phyloP scores from a whole-genome alignment of 2,888 invertebrate species.

The Eupithecia abbreviata region DNA sequence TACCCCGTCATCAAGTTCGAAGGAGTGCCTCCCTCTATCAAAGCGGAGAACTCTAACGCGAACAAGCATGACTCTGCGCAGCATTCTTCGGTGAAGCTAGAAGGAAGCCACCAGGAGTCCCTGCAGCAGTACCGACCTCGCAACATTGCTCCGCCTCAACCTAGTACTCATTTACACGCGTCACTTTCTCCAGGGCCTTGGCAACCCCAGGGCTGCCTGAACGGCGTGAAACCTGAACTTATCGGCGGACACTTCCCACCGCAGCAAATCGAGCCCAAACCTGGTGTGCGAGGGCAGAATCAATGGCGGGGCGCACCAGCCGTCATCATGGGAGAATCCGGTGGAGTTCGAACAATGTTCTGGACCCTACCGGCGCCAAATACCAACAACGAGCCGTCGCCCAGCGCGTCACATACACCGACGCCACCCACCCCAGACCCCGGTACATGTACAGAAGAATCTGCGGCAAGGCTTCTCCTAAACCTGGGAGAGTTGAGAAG shows the following conservation, averaged over 20 bases:
- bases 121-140: slow-evolving; percentile 72
- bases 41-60: slow-evolving; percentile 64
- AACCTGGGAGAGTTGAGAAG: slow-evolving; percentile 88
- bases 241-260: slow-evolving; percentile 86
- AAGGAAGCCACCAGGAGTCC: slow-evolving; percentile 63
- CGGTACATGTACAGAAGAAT: slow-evolving; percentile 83
- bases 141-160: slow-evolving; percentile 73
- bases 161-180: slow-evolving; percentile 69
- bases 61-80: slow-evolving; percentile 67
- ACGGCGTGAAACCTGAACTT: slow-evolving; percentile 92
- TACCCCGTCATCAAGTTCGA: slow-evolving; percentile 85
- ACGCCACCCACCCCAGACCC: slow-evolving; percentile 82
- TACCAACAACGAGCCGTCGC: slow-evolving; percentile 79
- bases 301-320: slow-evolving; percentile 89
- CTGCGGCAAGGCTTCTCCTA: slow-evolving; percentile 88
- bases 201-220: slow-evolving; percentile 87
- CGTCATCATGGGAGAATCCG: slow-evolving; percentile 96
- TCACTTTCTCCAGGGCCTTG: slow-evolving; percentile 76
- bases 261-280: slow-evolving; percentile 72
- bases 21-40: slow-evolving; percentile 72
- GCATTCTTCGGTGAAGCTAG: slow-evolving; percentile 79
- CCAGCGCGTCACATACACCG: slow-evolving; percentile 81
- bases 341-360: slow-evolving; percentile 90
- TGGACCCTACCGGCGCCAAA: slow-evolving; percentile 85
- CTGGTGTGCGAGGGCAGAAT: slow-evolving; percentile 67